A percentile compares a stretch with the other conserved stretches of the same genome.
Evolutionary conservation across 2,113 vertebrate genomes (phyloP).

Genomic region (Pardalotus punctatus): DNA sequence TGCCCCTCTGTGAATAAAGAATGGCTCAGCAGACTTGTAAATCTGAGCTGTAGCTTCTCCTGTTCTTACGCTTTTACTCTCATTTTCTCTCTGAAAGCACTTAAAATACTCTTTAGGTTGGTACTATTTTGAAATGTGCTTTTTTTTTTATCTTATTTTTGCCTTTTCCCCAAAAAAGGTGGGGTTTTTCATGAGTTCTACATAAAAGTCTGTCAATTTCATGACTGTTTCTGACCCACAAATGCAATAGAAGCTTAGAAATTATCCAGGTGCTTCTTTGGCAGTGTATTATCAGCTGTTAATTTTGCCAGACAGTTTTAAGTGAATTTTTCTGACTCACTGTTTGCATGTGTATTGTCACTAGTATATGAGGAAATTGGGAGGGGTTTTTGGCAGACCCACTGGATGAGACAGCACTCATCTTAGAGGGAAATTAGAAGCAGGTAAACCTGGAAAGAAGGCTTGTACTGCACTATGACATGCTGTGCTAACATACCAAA

Average conservation of each 20-base stretch:
- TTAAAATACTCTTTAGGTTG: neutral
- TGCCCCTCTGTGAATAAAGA: neutral
- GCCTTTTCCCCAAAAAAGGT: neutral
- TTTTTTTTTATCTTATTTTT: neutral
- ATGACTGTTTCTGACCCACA: neutral
- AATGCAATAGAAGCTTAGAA: neutral
- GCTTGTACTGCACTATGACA: fast-evolving
- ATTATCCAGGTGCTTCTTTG: neutral
- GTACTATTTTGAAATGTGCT: neutral
- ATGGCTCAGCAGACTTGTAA: neutral
- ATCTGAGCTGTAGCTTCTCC: neutral
- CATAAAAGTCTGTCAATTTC: neutral
- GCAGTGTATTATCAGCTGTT: neutral
- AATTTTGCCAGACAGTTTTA: neutral
- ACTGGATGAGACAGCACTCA: neutral
- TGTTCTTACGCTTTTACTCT: neutral
- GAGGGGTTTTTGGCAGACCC: neutral
- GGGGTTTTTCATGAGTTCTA: fast-evolving
- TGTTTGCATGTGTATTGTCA: neutral
- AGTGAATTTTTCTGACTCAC: neutral
- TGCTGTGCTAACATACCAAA: neutral
- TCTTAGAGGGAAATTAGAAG: neutral
- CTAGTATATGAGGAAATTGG: neutral
- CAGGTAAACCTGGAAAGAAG: neutral
- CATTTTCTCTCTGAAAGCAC: neutral